Conservation (phyloP, 2,113 vertebrate species). For the Tamias sibiricus region DNA sequence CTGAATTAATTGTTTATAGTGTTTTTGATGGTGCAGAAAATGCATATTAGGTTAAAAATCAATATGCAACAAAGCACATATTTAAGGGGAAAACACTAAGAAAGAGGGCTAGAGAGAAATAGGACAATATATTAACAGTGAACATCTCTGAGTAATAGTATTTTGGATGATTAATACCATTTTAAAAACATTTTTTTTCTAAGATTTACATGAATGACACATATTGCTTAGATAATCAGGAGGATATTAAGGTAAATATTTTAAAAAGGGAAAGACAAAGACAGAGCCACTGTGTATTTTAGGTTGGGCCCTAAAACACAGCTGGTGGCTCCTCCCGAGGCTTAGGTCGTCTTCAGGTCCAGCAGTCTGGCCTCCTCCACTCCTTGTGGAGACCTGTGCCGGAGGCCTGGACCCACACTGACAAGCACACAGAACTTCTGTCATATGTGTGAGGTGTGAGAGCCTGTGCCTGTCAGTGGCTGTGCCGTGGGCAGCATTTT, state of each 20-base stretch:
- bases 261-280: neutral
- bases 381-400: neutral
- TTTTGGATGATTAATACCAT: neutral
- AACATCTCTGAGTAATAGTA: neutral
- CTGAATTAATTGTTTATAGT: constrained; percentile 24
- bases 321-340: neutral
- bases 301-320: neutral
- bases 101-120: constrained; percentile 6
- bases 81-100: neutral
- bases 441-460: fast-evolving
- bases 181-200: neutral
- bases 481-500: neutral
- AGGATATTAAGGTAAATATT: neutral
- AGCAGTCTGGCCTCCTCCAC: neutral
- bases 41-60: neutral
- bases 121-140: neutral
- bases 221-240: neutral
- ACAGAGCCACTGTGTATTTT: neutral
- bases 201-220: neutral
- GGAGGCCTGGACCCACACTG: neutral
- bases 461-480: neutral
- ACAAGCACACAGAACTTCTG: neutral
- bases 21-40: constrained; percentile 15
- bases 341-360: neutral
- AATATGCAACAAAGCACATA: neutral